Conservation (phyloP, 2,888 invertebrate species). For the Phalera bucephala region DNA sequence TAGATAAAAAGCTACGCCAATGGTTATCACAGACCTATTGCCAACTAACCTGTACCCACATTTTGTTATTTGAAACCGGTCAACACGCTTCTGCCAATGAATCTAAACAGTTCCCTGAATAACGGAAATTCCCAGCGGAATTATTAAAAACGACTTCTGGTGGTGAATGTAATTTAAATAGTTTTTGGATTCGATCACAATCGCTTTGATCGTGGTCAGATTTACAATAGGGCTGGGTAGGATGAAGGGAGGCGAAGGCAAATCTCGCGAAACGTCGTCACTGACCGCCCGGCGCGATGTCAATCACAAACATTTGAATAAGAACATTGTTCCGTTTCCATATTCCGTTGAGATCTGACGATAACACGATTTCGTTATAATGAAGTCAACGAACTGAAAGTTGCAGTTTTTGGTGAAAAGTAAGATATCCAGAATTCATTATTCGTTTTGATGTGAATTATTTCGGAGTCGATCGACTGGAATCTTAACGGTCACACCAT, state of each 20-base stretch:
- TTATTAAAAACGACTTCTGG: conserved; percentile 44
- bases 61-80: conserved; percentile 17
- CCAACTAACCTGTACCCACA: too few relatives aligned
- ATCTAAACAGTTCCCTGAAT: conserved; percentile 31
- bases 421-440: conserved; percentile 41
- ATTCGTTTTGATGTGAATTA: conserved; percentile 41
- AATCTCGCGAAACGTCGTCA: conserved; percentile 42
- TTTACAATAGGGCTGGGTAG: conserved; percentile 60
- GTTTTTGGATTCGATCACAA: conserved; percentile 66
- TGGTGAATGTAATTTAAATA: conserved; percentile 63
- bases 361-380: conserved; percentile 68
- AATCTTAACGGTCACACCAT: conserved; percentile 66
- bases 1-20: too few relatives aligned
- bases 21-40: too few relatives aligned
- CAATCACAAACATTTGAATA: conserved; percentile 79
- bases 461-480: conserved; percentile 57
- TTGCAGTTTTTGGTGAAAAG: conserved; percentile 58
- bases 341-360: conserved; percentile 70
- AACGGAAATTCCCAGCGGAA: conserved; percentile 66
- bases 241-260: conserved; percentile 41
- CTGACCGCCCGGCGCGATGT: conserved; percentile 79
- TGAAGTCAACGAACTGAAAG: conserved; percentile 67
- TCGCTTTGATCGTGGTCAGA: conserved; percentile 71
- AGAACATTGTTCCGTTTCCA: conserved; percentile 67
- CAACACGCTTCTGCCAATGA: conserved; percentile 22